phyloP scores from a whole-genome alignment of 1,140 invertebrate genomes.

The Microplitis mediator region DNA sequence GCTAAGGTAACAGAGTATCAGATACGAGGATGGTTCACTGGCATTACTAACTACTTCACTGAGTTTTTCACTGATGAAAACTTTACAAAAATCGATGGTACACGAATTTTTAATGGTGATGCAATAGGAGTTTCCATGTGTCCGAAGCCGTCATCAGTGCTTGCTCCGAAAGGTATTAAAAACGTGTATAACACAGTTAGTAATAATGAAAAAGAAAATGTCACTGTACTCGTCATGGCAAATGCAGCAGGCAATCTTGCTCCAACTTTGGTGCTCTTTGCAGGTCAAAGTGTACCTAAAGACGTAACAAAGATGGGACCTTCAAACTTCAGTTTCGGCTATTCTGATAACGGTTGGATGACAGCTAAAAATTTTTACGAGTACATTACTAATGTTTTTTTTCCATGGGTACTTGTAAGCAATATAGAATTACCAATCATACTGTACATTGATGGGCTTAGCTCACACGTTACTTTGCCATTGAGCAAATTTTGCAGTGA shows the following conservation, averaged over 20 bases:
- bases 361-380: not conserved
- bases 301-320: not conserved
- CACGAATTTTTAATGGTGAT: not conserved
- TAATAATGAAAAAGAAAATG: not conserved
- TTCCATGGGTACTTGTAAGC: not conserved
- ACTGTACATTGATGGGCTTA: slow-evolving; percentile 56
- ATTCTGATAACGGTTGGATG: not conserved
- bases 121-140: not conserved
- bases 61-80: not conserved
- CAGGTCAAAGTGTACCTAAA: not conserved
- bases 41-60: not conserved
- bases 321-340: not conserved
- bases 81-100: not conserved
- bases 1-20: too few relatives aligned
- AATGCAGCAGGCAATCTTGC: not conserved
- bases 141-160: not conserved
- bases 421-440: slow-evolving; percentile 27
- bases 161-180: not conserved
- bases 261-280: not conserved
- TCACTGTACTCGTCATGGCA: not conserved
- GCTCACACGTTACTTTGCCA: slow-evolving; percentile 48
- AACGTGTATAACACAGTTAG: not conserved
- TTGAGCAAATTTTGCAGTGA: slow-evolving; percentile 49
- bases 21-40: too few relatives aligned
- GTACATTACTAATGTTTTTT: not conserved